A percentile compares a stretch with the other conserved stretches of the same genome.
Evolutionary conservation across 2,113 vertebrate species (phyloP).

Genomic region (Gymnorhina tibicen): DNA sequence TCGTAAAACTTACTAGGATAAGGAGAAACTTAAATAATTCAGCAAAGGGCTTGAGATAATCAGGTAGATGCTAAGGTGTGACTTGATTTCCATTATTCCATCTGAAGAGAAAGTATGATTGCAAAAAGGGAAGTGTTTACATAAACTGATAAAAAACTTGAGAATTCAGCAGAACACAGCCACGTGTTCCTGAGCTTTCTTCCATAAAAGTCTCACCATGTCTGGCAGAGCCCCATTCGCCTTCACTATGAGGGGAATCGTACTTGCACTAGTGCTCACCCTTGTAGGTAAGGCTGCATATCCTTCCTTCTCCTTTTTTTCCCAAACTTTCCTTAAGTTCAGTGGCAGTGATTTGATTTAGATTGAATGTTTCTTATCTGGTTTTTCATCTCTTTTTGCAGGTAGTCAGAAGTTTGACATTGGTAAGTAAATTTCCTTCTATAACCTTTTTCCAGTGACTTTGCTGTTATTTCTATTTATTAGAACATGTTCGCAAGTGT

Average conservation of each 20-base stretch:
- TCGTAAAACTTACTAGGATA: background rate
- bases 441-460: background rate
- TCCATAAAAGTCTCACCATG: slow-evolving; percentile 63
- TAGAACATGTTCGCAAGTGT: background rate
- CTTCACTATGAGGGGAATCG: slow-evolving; percentile 79
- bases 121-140: slow-evolving; percentile 47
- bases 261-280: slow-evolving; percentile 75
- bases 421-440: slow-evolving; percentile 2
- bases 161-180: slow-evolving; percentile 53
- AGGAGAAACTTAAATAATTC: background rate
- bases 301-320: background rate
- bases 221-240: slow-evolving; percentile 21
- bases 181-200: slow-evolving; percentile 35
- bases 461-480: background rate
- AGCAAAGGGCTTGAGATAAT: background rate
- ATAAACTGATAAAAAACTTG: slow-evolving; percentile 62
- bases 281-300: slow-evolving; percentile 75
- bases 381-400: background rate
- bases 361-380: background rate
- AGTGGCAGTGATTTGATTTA: background rate
- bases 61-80: background rate
- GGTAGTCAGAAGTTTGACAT: slow-evolving; percentile 52
- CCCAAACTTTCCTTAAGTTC: background rate
- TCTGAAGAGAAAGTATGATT: background rate
- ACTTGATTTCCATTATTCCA: background rate